Evolutionary conservation across 2,113 vertebrate genomes (phyloP).

Genomic region (Oophaga pumilio): DNA sequence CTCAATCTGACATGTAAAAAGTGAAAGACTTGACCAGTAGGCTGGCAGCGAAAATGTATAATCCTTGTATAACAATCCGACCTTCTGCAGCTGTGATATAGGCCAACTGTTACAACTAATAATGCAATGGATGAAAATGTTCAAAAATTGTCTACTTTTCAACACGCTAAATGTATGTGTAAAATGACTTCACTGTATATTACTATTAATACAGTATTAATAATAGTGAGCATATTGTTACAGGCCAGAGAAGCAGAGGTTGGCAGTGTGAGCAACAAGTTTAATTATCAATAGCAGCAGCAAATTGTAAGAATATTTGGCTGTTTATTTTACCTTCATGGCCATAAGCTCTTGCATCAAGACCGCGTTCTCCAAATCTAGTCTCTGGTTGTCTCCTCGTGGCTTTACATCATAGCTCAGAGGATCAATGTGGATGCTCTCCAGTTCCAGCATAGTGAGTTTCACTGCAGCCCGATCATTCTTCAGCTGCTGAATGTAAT

Average conservation of each 20-base stretch:
- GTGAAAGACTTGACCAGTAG: background rate
- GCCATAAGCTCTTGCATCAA: slow-evolving; percentile 92
- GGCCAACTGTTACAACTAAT: background rate
- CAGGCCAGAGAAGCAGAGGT: background rate
- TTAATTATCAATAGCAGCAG: background rate
- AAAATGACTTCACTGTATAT: background rate
- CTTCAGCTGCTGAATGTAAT: slow-evolving; percentile 86
- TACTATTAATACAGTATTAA: background rate
- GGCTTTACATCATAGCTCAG: slow-evolving; percentile 83
- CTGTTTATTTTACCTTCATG: slow-evolving; percentile 78
- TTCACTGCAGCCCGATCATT: slow-evolving; percentile 86
- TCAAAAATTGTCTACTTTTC: background rate
- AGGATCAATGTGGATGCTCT: slow-evolving; percentile 86
- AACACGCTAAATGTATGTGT: background rate
- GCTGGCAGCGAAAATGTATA: background rate
- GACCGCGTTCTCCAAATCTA: slow-evolving; percentile 87
- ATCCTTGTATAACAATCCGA: background rate
- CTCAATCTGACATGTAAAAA: too few relatives aligned
- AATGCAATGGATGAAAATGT: background rate
- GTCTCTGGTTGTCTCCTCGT: slow-evolving; percentile 80
- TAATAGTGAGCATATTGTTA: too few relatives aligned
- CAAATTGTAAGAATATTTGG: background rate
- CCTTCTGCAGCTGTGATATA: background rate
- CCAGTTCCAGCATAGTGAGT: slow-evolving; percentile 85
- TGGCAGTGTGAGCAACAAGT: background rate